phyloP scores from a whole-genome alignment of 2,113 vertebrate genomes.

The Microcebus murinus region DNA sequence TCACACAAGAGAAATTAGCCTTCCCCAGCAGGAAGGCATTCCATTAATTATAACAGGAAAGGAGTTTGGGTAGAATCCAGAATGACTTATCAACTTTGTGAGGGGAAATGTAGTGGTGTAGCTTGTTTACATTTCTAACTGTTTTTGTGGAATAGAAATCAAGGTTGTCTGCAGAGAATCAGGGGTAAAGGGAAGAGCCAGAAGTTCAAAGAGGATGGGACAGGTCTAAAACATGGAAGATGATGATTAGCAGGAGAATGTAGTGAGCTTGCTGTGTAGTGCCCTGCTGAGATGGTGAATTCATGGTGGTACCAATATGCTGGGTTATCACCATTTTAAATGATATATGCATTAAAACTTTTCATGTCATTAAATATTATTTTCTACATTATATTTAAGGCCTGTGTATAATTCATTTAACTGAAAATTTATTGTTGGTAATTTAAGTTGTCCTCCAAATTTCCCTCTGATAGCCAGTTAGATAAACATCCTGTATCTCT shows the following conservation, averaged over 20 bases:
- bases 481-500: background rate
- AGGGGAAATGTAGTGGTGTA: background rate
- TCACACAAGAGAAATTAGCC: background rate
- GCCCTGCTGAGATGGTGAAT: background rate
- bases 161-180: background rate
- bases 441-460: background rate
- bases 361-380: slow-evolving; percentile 30
- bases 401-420: background rate
- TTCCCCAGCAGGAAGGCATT: background rate
- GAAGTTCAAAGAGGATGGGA: background rate
- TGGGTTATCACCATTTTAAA: background rate
- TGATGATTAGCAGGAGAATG: background rate
- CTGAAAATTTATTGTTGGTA: background rate
- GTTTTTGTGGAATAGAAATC: background rate
- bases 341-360: background rate
- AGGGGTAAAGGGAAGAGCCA: background rate
- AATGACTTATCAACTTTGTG: background rate
- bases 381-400: slow-evolving; percentile 27
- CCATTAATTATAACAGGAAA: background rate
- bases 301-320: background rate
- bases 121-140: background rate
- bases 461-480: background rate
- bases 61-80: too few relatives aligned
- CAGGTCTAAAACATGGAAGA: background rate
- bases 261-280: background rate